These are phyloP conservation scores for Lanistes nyassanus DNA, from an alignment of 1,140 invertebrate species.

Conservation along the genomic window DNA sequence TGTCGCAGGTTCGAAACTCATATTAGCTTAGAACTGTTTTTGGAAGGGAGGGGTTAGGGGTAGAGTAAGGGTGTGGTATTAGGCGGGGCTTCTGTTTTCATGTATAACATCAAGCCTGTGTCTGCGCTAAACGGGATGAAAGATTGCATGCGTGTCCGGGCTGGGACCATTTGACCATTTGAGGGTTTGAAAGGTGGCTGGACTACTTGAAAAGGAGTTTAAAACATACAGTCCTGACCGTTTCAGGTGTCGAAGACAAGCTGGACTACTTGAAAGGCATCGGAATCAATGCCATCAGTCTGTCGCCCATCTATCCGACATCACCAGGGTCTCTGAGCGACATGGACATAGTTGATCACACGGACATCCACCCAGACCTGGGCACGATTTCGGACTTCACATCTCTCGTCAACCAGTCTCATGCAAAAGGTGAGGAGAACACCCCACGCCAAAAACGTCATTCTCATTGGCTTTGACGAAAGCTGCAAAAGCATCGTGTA, in stretches of 20 bases:
- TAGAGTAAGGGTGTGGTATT: no score
- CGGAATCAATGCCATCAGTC: conserved; percentile 76
- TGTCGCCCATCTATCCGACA: conserved; percentile 76
- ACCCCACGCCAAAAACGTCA: neutral
- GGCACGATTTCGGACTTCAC: conserved; percentile 81
- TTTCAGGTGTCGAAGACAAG: conserved; percentile 37
- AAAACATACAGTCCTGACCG: neutral
- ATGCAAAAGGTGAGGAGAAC: conserved; percentile 52
- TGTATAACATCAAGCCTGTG: no score
- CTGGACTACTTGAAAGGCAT: conserved; percentile 74
- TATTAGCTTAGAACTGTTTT: no score
- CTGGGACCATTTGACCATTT: neutral
- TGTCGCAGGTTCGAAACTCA: no score
- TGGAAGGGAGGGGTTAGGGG: no score
- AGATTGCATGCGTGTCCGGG: no score
- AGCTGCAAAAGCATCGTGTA: neutral
- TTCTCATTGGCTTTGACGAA: neutral
- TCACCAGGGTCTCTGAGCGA: conserved; percentile 74
- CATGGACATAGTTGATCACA: conserved; percentile 79
- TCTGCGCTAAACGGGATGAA: no score
- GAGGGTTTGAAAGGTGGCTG: no score
- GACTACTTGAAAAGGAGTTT: no score
- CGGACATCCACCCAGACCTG: conserved; percentile 75
- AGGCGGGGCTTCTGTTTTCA: no score
- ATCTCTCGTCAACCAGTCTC: conserved; percentile 67